Conservation (phyloP, 1,140 invertebrate genomes). For the Macrosteles quadrilineatus region DNA sequence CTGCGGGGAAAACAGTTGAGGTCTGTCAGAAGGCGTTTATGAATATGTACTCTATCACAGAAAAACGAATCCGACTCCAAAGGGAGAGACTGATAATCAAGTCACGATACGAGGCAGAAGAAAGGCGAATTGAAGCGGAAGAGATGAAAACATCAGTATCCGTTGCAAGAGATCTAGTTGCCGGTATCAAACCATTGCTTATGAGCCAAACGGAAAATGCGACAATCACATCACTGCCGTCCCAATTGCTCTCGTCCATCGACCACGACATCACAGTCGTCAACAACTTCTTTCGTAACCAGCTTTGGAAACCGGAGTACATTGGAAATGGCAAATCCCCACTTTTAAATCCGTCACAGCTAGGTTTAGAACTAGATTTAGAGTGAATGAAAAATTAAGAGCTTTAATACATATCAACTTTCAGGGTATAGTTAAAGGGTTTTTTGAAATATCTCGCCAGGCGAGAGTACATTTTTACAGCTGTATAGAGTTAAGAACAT, state of each 20-base stretch:
- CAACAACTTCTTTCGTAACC: constrained; percentile 58
- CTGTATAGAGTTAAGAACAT: neutral
- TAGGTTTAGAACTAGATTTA: neutral
- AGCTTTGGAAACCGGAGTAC: constrained; percentile 60
- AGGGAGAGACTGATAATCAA: constrained; percentile 53
- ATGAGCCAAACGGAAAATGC: constrained; percentile 14
- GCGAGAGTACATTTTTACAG: neutral
- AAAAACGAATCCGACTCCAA: constrained; percentile 54
- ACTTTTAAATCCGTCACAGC: neutral
- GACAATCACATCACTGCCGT: neutral
- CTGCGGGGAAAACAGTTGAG: constrained; percentile 48
- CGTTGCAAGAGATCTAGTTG: constrained; percentile 37
- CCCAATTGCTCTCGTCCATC: constrained; percentile 37
- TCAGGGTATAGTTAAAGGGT: too few species aligned
- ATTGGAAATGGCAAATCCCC: constrained; percentile 41
- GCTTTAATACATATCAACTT: constrained; percentile 15
- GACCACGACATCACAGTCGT: constrained; percentile 53
- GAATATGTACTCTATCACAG: constrained; percentile 56
- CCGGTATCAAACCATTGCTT: constrained; percentile 35
- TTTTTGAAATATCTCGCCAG: too few species aligned
- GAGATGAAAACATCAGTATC: constrained; percentile 38
- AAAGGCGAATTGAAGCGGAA: constrained; percentile 34
- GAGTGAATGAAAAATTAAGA: neutral
- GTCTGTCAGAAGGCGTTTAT: constrained; percentile 58
- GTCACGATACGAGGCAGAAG: constrained; percentile 46